Evolutionary conservation across 2,797 vertebrate species (phyloP).

Genomic region (Erithacus rubecula): DNA sequence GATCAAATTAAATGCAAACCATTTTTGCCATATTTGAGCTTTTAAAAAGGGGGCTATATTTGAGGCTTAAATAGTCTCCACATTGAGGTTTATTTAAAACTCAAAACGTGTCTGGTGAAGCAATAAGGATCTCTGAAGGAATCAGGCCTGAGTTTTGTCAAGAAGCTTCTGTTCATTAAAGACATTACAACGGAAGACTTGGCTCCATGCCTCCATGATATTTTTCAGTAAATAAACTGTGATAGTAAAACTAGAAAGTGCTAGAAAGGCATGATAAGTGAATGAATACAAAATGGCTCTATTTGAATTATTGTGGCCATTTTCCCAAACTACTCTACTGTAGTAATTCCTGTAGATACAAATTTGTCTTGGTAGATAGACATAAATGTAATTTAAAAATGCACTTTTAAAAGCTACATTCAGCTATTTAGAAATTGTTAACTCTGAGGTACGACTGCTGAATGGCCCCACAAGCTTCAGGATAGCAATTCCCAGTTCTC

Average conservation of each 20-base stretch:
- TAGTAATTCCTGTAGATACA: background rate
- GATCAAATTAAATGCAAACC: background rate
- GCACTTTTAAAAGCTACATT: background rate
- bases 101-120: background rate
- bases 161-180: background rate
- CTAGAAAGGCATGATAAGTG: background rate
- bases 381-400: background rate
- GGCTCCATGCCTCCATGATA: rapidly evolving
- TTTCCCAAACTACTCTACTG: background rate
- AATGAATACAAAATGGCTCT: background rate
- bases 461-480: background rate
- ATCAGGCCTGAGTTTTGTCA: background rate
- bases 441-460: background rate
- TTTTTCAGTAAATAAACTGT: background rate
- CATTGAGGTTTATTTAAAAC: background rate
- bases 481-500: background rate
- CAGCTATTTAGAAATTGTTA: background rate
- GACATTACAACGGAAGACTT: background rate
- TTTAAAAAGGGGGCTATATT: background rate
- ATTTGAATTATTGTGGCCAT: background rate
- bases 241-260: background rate
- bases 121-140: background rate
- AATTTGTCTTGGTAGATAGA: background rate
- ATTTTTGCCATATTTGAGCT: background rate
- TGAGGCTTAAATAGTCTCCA: background rate